Conservation (phyloP, 2,888 invertebrate species). For the Desoria tigrina region DNA sequence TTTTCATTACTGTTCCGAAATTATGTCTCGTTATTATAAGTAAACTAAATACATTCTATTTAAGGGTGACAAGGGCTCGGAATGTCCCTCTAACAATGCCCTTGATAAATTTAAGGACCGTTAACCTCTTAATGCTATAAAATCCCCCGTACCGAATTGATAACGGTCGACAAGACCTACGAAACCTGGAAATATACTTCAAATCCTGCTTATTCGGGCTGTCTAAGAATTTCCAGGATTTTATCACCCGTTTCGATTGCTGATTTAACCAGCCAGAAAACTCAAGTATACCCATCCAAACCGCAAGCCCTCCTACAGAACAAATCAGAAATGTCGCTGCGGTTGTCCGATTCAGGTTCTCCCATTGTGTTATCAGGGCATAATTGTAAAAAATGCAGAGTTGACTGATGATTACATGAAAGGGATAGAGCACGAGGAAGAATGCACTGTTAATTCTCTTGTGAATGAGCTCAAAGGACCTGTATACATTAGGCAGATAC, state of each 20-base stretch:
- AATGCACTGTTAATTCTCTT: too few species aligned
- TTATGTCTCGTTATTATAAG: neutral
- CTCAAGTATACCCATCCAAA: neutral
- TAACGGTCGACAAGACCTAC: neutral
- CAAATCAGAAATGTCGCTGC: neutral
- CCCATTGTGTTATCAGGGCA: neutral
- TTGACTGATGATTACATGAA: neutral
- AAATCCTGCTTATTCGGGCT: neutral
- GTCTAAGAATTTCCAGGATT: neutral
- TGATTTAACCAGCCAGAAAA: neutral
- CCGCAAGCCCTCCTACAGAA: too few species aligned
- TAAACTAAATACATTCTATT: too few species aligned
- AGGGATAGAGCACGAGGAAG: neutral
- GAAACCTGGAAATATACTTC: neutral
- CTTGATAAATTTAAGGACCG: neutral
- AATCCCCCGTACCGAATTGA: neutral
- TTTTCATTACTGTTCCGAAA: neutral
- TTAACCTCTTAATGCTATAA: neutral
- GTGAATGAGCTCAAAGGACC: neutral
- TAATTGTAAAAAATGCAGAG: neutral
- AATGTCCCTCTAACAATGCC: neutral
- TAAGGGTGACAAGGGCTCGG: too few species aligned
- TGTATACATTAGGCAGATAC: neutral
- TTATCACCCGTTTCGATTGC: neutral
- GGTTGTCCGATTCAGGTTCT: neutral